Base-by-base conservation (phyloP, 2,113 vertebrate species). In the Fulmarus glacialis region DNA sequence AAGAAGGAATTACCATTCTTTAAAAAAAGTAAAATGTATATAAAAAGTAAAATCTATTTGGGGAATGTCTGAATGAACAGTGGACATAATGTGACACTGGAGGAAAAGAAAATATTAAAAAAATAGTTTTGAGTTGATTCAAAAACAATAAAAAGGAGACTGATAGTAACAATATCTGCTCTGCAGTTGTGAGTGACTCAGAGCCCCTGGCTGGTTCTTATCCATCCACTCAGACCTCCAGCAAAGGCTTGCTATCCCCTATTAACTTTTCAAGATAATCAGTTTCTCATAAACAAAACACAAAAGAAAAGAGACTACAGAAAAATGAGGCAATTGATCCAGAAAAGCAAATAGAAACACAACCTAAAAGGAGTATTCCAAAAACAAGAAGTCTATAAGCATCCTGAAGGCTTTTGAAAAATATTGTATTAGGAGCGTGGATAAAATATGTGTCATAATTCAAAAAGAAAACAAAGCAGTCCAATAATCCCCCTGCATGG, bases 401-500 rank as follows among this genome's bases (percentile, higher is more conserved):
- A 87, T 79, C 30, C 29, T 75, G 78, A 93, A 84, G 11, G 7
- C 38, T 79, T 94, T 84, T 67, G 42, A 90, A 84, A 94, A 82
- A 47, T 55, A 50, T 8, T 81, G 13, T 67, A 19, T 67, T 71
- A 72, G 18, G 17, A 71, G 16, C 26, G 6, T 7, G 19, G 56
- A 47, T n/a, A 87, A 84, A 94, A 89, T 82, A 82, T 30, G 23
- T 68, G 26, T 6, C 34, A 79, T 75, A 91, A 89, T 87, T 91
- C 87, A 59, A 82, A 89, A 82, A 77, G 60, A 87, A 96, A 94
- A 95, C 27, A 94, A 96, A 89, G 27, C 20, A 80, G 30, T 81
- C 27, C 89, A 86, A 81, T 89, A 93, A 90, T 42, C 10, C 29
- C 19, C 4, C 48, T 82, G 29, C 32, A 19, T 63, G 70, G 73